A percentile compares a stretch with the other conserved stretches of the same genome.
Evolutionary conservation across 2,888 invertebrate genomes (phyloP).

Genomic region (Watsonalla cultraria): DNA sequence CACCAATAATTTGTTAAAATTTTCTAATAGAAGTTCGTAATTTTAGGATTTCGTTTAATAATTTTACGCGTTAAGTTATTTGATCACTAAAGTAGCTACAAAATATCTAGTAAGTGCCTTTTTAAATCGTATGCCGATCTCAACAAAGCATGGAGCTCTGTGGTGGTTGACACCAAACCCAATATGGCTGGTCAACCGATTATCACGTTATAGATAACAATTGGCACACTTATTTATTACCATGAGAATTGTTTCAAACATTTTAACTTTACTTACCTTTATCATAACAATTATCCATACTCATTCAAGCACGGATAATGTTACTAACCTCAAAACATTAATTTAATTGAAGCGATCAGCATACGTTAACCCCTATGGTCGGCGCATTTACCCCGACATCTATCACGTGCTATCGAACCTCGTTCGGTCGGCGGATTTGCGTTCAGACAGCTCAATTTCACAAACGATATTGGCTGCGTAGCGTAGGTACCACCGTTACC

Average conservation of each 20-base stretch:
- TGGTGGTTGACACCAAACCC: too few species aligned
- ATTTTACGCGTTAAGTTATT: too few species aligned
- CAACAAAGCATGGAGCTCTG: too few species aligned
- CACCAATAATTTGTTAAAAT: too few species aligned
- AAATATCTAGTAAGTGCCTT: too few species aligned
- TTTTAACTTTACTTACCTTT: conserved; percentile 7
- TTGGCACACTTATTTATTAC: conserved; percentile 6
- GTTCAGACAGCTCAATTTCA: conserved; percentile 20
- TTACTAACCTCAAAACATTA: background rate
- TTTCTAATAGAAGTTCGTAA: too few species aligned
- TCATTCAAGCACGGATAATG: background rate
- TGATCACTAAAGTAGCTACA: too few species aligned
- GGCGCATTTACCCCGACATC: conserved; percentile 36
- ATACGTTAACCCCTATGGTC: conserved; percentile 10
- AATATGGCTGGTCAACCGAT: too few species aligned
- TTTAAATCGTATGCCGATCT: too few species aligned
- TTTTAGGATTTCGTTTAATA: too few species aligned
- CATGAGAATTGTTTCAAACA: conserved; percentile 9
- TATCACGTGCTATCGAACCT: conserved; percentile 35
- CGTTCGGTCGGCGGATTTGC: conserved; percentile 18
- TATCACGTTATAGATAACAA: too few species aligned
- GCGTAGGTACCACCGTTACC: background rate
- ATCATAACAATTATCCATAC: background rate
- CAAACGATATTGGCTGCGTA: background rate
- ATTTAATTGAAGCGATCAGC: background rate